Percentiles rank a stretch among this genome's conserved stretches.
Evolutionary conservation across 2,888 invertebrate genomes (phyloP).

Genomic region (Gibbula magus): DNA sequence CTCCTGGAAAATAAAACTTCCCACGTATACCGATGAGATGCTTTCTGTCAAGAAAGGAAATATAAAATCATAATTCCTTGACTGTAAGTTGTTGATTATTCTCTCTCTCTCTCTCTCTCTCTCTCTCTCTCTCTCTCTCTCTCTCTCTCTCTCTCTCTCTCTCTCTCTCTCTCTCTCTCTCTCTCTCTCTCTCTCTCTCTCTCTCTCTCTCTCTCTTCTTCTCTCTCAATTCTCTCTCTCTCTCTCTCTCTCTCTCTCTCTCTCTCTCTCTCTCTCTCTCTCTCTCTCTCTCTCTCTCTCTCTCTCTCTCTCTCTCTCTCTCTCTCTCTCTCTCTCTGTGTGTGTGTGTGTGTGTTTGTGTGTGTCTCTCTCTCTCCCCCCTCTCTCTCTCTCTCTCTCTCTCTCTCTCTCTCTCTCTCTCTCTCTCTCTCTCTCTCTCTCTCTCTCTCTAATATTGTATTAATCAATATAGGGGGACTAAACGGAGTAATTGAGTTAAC

Average conservation of each 20-base stretch:
- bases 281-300: conserved; percentile 33
- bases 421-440: no score
- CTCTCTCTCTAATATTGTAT: no score
- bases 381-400: background rate
- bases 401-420: no score
- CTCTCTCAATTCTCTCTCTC: no score
- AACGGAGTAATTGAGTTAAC: background rate
- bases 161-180: conserved; percentile 22
- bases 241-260: conserved; percentile 28
- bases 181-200: conserved; percentile 22
- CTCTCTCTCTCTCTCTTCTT: background rate
- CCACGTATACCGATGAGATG: background rate
- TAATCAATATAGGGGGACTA: background rate
- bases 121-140: background rate
- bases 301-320: conserved; percentile 28
- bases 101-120: background rate
- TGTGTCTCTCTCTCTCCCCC: conserved; percentile 3
- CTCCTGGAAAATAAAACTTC: background rate
- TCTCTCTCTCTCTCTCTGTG: background rate
- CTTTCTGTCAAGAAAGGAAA: background rate
- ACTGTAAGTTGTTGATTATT: background rate
- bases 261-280: conserved; percentile 29
- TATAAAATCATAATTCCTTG: background rate
- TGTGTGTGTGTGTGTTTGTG: no score
- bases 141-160: conserved; percentile 21